Evolutionary conservation across 2,113 vertebrate genomes (phyloP).

Genomic region (Brachypteracias leptosomus): DNA sequence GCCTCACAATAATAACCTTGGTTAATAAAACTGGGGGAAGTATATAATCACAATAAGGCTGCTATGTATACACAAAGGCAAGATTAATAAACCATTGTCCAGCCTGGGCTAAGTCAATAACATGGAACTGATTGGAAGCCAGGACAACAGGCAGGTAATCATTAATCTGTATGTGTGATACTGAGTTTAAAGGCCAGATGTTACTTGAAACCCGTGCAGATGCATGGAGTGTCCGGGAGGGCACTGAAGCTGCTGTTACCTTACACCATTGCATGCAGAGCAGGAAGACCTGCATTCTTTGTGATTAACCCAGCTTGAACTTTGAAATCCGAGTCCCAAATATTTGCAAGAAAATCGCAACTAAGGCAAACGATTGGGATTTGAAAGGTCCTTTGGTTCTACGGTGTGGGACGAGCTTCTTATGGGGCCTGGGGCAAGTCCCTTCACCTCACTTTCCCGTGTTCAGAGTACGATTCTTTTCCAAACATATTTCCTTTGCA

Average conservation of each 20-base stretch:
- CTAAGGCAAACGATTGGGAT: not conserved
- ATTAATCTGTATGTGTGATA: not conserved
- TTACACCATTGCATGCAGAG: not conserved
- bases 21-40: not conserved
- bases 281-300: conserved; percentile 53
- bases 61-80: not conserved
- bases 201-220: not conserved
- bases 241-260: not conserved
- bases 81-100: not conserved
- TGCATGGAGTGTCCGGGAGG: not conserved
- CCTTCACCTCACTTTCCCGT: not conserved
- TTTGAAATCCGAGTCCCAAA: conserved; percentile 17
- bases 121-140: not conserved
- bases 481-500: not conserved
- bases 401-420: not conserved
- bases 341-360: conserved; percentile 37
- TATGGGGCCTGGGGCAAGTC: not conserved
- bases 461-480: not conserved
- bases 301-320: conserved; percentile 50
- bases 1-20: not conserved
- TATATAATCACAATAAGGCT: not conserved
- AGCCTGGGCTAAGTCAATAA: not conserved
- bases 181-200: conserved; percentile 20
- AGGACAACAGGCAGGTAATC: conserved; percentile 9
- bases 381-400: not conserved